Base-by-base conservation (phyloP, 2,797 vertebrate genomes). In the Mus spretus region DNA sequence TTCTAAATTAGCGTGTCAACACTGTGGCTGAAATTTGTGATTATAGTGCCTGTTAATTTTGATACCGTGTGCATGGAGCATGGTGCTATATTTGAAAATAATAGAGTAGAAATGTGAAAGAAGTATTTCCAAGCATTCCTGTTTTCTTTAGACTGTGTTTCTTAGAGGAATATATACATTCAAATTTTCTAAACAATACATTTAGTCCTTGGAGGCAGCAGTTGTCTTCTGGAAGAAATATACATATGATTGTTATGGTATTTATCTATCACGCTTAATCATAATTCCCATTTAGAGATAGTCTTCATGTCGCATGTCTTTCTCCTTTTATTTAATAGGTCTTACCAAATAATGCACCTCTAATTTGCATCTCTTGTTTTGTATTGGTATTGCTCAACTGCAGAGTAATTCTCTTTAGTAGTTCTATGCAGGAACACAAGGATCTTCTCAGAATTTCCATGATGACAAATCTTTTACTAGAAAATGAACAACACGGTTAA, bases 131-230 rank as follows among this genome's bases (percentile, higher is more conserved):
- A 88, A 93, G 50, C 55, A 61, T 19, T 37, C 65, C n/a, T 70
- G 86, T 50, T 50, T 50, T 12, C 50, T 50, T 50, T 50, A 50
- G 50, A 50, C 10, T 47, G 8, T 50, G 50, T 50, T 50, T 50
- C 50, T 50, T 50, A 50, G 50, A 50, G 50, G 50, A 12, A 50
- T 50, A 50, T 50, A 50, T 50, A 50, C 13, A 10, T 93, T 87
- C 59, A 84, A 24, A 17, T 59, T 88, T 96, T n/a, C 96, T 86
- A n/a, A 92, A 37, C 14, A 85, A 13, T 72, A 1, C 85, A 96
- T 94, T 88, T 22, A 78, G 59, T 96, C 75, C 11, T 89, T 93
- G 14, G 50, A 83, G 86, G 6, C 67, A 82, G 72, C 3, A 53
- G 1, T 47, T 31, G 61, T 95, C 19, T 82, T 98, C 63, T 22